Conservation (phyloP, 2,113 vertebrate genomes). For the Hippocampus guttulatus region DNA sequence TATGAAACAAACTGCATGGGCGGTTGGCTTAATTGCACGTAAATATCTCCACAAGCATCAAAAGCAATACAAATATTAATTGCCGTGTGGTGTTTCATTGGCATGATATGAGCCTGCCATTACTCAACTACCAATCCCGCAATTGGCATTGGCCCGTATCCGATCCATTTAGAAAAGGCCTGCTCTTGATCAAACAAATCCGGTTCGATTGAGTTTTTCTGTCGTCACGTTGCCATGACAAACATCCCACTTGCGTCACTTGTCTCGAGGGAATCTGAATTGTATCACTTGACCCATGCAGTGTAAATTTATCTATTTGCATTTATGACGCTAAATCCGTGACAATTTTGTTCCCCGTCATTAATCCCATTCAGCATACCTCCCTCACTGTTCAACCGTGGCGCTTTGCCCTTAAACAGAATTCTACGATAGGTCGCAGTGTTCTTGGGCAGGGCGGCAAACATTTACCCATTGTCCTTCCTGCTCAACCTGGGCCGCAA, state of each 20-base stretch:
- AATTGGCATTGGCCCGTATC: no score
- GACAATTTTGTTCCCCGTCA: background rate
- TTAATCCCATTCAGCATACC: background rate
- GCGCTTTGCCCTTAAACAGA: constrained; percentile 71
- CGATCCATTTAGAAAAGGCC: no score
- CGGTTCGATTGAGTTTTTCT: background rate
- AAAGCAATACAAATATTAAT: no score
- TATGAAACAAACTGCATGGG: no score
- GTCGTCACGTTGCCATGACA: background rate
- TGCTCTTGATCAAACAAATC: no score
- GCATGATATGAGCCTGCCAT: no score
- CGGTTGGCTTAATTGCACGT: no score
- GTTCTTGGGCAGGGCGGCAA: constrained; percentile 91
- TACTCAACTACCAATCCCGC: no score
- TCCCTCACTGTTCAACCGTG: background rate
- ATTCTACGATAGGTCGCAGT: constrained; percentile 80
- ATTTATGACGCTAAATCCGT: background rate
- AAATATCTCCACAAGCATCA: no score
- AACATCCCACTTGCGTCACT: no score
- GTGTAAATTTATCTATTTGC: background rate
- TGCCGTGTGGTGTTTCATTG: no score
- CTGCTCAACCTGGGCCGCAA: constrained; percentile 92
- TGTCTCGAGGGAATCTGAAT: background rate
- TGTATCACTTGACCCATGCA: background rate
- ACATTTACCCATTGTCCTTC: constrained; percentile 95